Evolutionary conservation across 2,113 vertebrate genomes (phyloP), one percentile per base, ranked within the genome.

Genomic region (Albula glossodonta): DNA sequence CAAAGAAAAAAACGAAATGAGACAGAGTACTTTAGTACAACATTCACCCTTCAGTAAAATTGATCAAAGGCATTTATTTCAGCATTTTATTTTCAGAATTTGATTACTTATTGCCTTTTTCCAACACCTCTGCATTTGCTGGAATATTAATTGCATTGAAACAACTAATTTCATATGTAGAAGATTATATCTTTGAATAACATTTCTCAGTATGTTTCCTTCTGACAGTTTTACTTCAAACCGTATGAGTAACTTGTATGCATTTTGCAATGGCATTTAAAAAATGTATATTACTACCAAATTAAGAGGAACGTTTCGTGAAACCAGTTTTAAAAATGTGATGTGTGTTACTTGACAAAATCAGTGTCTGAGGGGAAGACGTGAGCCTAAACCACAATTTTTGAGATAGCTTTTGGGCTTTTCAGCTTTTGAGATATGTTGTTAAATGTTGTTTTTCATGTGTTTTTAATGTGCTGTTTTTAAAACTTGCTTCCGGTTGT

Each of bases 21-120:
- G 79, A 51, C 50, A 80, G 51, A 80, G 79, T 80, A n/a, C 48
- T 80, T 80, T 49, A 7, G 79, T 80, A 22, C 51, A 80, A 80
- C 8, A 80, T 80, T 80, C 51, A 80, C 79, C 19, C 11, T 51
- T 9, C 17, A 51, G 50, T 80, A 51, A 80, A 15, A 22, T 80
- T 80, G 51, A 74, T 25, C 0, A 31, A 25, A n/a, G 22, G 70
- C 22, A 74, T 10, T 31, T 25, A 3, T n/a, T 74, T 74, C 9
- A 74, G 70, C 3, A 66, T 19, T 31, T 0, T n/a, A n/a, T 25
- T 74, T 74, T 74, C 22, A 31, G 70, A 2, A 11, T 31, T 74
- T 74, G 4, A 74, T 74, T 74, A 25, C n/a, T 4, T 74, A 9
- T n/a, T 31, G 70, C 70, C 63, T 70, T 56, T 56, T 22, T 25